Evolutionary conservation across 2,888 invertebrate genomes (phyloP).

Genomic region (Drosophila koepferae): DNA sequence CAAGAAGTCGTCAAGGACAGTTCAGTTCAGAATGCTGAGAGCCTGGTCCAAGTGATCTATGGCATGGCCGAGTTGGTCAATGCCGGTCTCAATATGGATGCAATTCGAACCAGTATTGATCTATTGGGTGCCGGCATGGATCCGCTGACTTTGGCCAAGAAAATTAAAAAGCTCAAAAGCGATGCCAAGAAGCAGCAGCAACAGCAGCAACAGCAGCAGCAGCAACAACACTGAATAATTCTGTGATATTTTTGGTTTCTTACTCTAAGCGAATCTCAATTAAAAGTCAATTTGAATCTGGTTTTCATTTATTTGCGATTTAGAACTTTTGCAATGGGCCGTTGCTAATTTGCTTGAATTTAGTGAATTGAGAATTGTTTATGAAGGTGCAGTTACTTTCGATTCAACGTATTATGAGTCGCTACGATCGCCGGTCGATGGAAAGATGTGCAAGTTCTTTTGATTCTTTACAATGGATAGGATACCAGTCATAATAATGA

Average conservation of each 20-base stretch:
- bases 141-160: constrained; percentile 4
- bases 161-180: constrained; percentile 20
- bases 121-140: constrained; percentile 23
- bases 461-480: constrained; percentile 46
- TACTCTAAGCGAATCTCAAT: not conserved
- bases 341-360: constrained; percentile 3
- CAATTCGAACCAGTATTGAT: constrained; percentile 21
- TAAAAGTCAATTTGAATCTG: not conserved
- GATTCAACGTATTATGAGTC: constrained; percentile 1
- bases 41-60: constrained; percentile 5
- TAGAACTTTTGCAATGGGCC: constrained; percentile 1
- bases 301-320: constrained; percentile 7
- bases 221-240: not conserved
- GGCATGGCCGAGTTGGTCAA: constrained; percentile 33
- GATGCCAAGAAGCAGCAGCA: not conserved
- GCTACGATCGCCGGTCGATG: constrained; percentile 1
- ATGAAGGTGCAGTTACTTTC: not conserved
- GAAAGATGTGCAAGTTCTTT: constrained; percentile 11
- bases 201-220: not conserved
- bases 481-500: constrained; percentile 67
- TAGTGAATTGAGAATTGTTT: not conserved
- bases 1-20: not conserved
- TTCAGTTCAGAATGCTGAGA: not conserved
- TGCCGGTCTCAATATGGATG: constrained; percentile 34
- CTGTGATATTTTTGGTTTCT: not conserved